Conservation (phyloP, 2,113 vertebrate species). For the Australoheros scitulus region DNA sequence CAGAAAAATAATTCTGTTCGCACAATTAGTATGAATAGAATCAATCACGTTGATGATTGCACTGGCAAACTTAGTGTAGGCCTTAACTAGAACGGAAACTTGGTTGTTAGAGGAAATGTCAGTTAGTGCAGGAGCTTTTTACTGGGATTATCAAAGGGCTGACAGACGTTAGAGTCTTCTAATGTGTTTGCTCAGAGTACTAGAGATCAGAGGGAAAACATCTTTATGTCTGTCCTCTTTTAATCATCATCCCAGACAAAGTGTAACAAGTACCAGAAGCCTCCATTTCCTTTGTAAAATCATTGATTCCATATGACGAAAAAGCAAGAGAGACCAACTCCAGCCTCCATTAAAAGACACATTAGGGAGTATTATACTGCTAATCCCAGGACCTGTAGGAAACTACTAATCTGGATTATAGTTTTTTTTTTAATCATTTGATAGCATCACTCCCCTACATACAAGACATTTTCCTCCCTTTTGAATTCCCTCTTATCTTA, state of each 20-base stretch:
- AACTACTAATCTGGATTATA: constrained; percentile 76
- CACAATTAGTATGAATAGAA: not conserved
- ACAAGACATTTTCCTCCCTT: constrained; percentile 15
- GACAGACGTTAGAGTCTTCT: constrained; percentile 11
- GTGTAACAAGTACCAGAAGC: not conserved
- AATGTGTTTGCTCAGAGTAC: constrained; percentile 26
- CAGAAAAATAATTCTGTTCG: not conserved
- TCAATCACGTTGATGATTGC: not conserved
- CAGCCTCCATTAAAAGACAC: constrained; percentile 70
- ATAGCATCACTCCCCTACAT: constrained; percentile 18
- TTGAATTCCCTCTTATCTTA: not conserved
- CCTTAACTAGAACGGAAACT: not conserved
- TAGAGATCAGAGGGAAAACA: constrained; percentile 15
- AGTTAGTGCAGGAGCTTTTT: constrained; percentile 6
- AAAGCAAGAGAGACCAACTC: constrained; percentile 9
- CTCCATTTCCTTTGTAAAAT: constrained; percentile 36
- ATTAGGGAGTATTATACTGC: constrained; percentile 75
- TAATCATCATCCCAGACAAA: constrained; percentile 20
- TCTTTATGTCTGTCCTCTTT: constrained; percentile 9
- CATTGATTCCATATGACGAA: constrained; percentile 56
- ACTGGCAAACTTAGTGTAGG: not conserved
- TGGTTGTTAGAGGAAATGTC: constrained; percentile 4
- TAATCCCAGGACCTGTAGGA: constrained; percentile 67
- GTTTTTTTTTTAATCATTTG: constrained; percentile 51
- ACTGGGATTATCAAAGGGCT: constrained; percentile 30